Evolutionary conservation across 2,888 invertebrate species (phyloP).

Genomic region (Ectemnius cavifrons): DNA sequence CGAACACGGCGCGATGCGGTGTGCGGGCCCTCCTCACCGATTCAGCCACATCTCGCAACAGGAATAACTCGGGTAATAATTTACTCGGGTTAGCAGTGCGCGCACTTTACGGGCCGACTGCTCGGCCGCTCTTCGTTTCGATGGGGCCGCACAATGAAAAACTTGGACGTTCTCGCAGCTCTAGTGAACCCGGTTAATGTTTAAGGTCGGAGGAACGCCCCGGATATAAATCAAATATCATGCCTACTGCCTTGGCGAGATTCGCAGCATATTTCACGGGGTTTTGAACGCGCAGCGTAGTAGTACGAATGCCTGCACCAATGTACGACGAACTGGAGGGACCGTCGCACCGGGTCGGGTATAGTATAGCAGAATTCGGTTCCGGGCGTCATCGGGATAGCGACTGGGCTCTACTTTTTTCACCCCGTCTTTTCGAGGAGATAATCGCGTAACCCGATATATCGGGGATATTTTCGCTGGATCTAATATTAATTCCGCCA

Average conservation of each 20-base stretch:
- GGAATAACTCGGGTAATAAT: constrained; percentile 6
- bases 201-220: constrained; percentile 14
- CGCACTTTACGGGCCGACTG: background rate
- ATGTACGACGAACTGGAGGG: constrained; percentile 13
- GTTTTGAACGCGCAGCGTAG: constrained; percentile 6
- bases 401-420: constrained; percentile 21
- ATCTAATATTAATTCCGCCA: constrained; percentile 67
- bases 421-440: constrained; percentile 5
- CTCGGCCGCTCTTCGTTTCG: background rate
- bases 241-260: constrained; percentile 1
- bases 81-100: background rate
- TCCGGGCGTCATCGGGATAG: background rate
- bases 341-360: constrained; percentile 1
- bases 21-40: background rate
- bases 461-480: constrained; percentile 55
- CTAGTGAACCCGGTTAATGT: constrained; percentile 12
- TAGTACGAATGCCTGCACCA: background rate
- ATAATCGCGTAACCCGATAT: constrained; percentile 51
- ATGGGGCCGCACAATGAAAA: background rate
- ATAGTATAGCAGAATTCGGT: too few species aligned
- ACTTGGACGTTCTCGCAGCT: constrained; percentile 1
- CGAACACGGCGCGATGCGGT: background rate
- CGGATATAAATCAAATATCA: constrained; percentile 30
- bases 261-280: constrained; percentile 42
- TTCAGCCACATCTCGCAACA: background rate